Conservation (phyloP, 1,140 invertebrate genomes). For the Caligus rogercresseyi region DNA sequence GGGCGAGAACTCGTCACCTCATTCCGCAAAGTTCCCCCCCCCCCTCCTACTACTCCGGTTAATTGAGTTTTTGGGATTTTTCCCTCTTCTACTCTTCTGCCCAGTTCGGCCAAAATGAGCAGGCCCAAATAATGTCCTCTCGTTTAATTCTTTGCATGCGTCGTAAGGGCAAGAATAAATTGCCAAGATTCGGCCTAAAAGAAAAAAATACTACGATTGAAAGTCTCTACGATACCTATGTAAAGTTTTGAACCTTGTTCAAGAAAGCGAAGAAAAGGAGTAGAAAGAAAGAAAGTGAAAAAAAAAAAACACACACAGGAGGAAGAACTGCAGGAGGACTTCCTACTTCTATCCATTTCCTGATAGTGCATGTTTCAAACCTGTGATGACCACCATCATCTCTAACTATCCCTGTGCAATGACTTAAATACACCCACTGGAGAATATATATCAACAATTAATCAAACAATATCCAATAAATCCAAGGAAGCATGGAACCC, state of each 20-base stretch:
- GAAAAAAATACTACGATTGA: background rate
- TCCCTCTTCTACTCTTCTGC: too few relatives aligned
- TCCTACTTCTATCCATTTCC: background rate
- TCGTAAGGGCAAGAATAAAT: background rate
- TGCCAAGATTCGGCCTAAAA: background rate
- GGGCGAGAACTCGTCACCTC: too few relatives aligned
- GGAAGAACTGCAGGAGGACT: background rate
- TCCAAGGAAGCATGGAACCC: background rate
- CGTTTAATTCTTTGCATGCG: too few relatives aligned
- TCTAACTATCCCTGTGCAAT: background rate
- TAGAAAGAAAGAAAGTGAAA: too few relatives aligned
- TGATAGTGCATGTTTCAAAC: background rate
- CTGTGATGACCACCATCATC: background rate
- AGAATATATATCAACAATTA: background rate
- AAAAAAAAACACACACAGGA: background rate
- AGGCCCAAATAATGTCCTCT: too few relatives aligned
- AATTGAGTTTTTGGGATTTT: too few relatives aligned
- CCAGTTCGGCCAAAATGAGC: too few relatives aligned
- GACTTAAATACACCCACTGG: too few relatives aligned
- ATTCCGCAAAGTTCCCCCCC: too few relatives aligned
- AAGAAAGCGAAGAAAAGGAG: too few relatives aligned
- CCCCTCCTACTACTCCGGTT: too few relatives aligned
- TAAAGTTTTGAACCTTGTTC: background rate
- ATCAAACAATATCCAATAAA: background rate
- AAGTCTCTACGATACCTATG: background rate